A percentile compares a stretch with the other conserved stretches of the same genome.
Evolutionary conservation across 2,888 invertebrate species (phyloP).

Genomic region (Zonitis immaculata): DNA sequence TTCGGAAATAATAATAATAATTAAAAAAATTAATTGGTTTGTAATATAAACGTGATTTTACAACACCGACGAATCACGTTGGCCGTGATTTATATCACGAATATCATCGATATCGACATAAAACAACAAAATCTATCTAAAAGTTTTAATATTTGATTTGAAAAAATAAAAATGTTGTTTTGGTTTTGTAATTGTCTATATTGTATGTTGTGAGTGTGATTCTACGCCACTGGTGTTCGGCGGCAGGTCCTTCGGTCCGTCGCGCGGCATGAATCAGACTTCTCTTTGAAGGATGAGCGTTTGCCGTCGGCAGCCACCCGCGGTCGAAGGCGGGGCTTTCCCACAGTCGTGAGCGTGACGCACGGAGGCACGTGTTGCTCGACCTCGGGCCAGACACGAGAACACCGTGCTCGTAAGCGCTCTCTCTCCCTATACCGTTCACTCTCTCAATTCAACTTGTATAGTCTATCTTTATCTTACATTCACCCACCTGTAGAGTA

Average conservation of each 20-base stretch:
- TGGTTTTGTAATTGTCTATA: too few relatives aligned
- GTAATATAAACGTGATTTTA: neutral
- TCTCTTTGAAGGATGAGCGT: constrained; percentile 20
- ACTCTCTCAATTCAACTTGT: neutral
- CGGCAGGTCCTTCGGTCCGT: constrained; percentile 8
- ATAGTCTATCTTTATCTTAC: too few relatives aligned
- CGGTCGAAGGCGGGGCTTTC: constrained; percentile 45
- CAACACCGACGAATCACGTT: constrained; percentile 2
- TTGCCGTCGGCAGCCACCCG: constrained; percentile 37
- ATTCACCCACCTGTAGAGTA: neutral
- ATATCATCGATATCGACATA: neutral
- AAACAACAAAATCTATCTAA: too few relatives aligned
- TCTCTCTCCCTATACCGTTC: constrained; percentile 4
- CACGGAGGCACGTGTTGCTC: constrained; percentile 48
- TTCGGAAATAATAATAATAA: too few relatives aligned
- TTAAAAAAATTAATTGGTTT: too few relatives aligned
- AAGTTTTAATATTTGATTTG: too few relatives aligned
- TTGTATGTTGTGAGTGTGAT: neutral
- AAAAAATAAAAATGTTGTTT: too few relatives aligned
- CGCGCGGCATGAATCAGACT: constrained; percentile 20
- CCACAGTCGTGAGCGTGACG: constrained; percentile 46
- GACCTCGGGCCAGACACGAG: constrained; percentile 44
- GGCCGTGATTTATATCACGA: constrained; percentile 1
- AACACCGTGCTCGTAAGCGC: constrained; percentile 18
- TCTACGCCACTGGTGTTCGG: constrained; percentile 10